phyloP scores from a whole-genome alignment of 2,888 invertebrate species.

The Nysson spinosus region DNA sequence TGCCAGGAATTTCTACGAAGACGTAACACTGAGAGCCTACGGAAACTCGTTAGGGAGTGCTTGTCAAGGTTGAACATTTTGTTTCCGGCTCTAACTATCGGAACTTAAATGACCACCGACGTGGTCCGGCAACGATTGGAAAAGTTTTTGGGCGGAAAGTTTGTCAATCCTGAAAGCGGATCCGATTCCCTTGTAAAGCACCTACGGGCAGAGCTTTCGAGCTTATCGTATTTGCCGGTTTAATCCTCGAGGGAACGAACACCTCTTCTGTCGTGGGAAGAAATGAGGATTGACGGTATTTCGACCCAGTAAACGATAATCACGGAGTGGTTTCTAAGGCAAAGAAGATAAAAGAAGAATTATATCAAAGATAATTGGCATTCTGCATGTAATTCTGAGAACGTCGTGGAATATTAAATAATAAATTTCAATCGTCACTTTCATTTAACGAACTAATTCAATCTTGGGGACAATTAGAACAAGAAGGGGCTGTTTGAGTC shows the following conservation, averaged over 20 bases:
- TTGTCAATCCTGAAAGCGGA: constrained; percentile 6
- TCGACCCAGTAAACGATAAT: too few relatives aligned
- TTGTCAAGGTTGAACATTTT: constrained; percentile 11
- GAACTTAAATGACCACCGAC: constrained; percentile 10
- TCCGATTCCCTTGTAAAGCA: constrained; percentile 5
- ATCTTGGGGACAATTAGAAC: too few relatives aligned
- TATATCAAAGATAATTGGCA: too few relatives aligned
- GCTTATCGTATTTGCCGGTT: background rate
- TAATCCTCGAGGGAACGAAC: background rate
- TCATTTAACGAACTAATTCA: too few relatives aligned
- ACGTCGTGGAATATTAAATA: too few relatives aligned
- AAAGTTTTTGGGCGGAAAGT: constrained; percentile 16
- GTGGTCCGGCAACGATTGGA: constrained; percentile 9
- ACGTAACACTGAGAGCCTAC: constrained; percentile 2
- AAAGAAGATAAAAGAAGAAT: too few relatives aligned
- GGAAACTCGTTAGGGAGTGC: constrained; percentile 24
- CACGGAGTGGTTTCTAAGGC: too few relatives aligned
- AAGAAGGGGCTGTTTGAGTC: too few relatives aligned
- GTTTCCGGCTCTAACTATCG: background rate
- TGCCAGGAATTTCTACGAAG: background rate
- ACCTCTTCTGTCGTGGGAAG: background rate
- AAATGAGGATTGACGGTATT: background rate
- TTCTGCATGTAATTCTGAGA: too few relatives aligned
- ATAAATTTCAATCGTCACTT: too few relatives aligned
- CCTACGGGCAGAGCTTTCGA: constrained; percentile 1